Base-by-base conservation (phyloP, 1,140 invertebrate species). In the Drosophila azteca region DNA sequence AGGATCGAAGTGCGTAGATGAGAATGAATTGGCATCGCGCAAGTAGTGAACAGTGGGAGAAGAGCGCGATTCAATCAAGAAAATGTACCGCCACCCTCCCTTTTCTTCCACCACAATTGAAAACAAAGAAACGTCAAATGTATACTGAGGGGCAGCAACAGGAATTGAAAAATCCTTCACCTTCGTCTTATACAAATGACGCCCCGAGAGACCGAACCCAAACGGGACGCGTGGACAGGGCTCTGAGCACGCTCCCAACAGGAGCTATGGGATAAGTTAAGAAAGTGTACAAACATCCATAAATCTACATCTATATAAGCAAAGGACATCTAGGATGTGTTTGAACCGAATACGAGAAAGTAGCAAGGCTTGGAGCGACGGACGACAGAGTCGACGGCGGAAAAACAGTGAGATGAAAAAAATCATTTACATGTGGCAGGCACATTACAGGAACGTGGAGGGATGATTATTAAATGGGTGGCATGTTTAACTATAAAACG, bases 401-500 rank as follows among this genome's bases (percentile, higher is more conserved):
- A 35, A 9, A 9, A 13, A 13, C 9, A 39, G 35, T 5, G 11
- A 39, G 35, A 39, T 39, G 35, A 53, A 77, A 74, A 63, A 89
- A 89, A 83, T 80, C 81, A 90, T 90, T 90, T 90, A 85, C 89
- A 90, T 90, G 81, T 83, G 87, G 59, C 64, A 59, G 65, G 48
- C 51, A 62, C 61, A 75, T 58, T 75, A 58, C 50, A 50, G 67
- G 22, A 69, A 72, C 74, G 69, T 75, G 84, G 68, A 85, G 88
- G 90, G 90, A 90, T 91, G 90, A 90, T 91, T 91, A 91, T 91
- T 91, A 91, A 91, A 91, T 91, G 90, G 90, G 90, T 91, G 90
- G 90, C 90, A 88, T 91, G 90, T 90, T 91, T 81, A 76, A 87
- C 79, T 88, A 79, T 77, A 80, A 84, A 87, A 90, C 88, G 78